Percentiles rank a stretch among this genome's conserved stretches.
These are phyloP conservation scores for Calvadosia cruxmelitensis DNA, from an alignment of 30 jellyfish, hydroid and myxozoan species.

Conservation along the genomic window DNA sequence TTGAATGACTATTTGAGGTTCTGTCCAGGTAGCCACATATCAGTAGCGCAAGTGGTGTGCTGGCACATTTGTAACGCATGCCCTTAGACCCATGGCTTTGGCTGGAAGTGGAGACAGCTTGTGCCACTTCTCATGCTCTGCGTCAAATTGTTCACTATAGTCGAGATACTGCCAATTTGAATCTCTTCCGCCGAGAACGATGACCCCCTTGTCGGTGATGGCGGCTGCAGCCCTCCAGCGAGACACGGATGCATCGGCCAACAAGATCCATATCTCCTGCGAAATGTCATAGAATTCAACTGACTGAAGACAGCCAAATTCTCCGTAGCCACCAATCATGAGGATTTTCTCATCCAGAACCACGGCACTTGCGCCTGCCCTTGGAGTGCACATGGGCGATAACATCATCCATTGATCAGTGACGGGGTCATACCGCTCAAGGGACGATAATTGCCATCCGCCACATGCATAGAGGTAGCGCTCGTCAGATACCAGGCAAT, in stretches of 20 bases:
- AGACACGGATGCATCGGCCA: slow-evolving; percentile 23
- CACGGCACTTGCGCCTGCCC: slow-evolving; percentile 88
- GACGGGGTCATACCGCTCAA: slow-evolving; percentile 39
- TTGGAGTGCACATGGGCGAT: slow-evolving; percentile 45
- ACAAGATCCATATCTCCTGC: neutral
- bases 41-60: slow-evolving; percentile 10
- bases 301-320: slow-evolving; percentile 42
- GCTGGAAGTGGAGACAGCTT: slow-evolving; percentile 25
- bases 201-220: slow-evolving; percentile 24
- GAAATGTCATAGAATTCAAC: slow-evolving; percentile 16
- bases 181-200: slow-evolving; percentile 71
- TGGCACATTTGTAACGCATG: slow-evolving; percentile 56
- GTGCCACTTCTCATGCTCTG: slow-evolving; percentile 36
- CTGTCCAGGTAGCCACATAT: too few relatives aligned
- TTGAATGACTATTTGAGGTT: too few relatives aligned
- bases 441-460: slow-evolving; percentile 75
- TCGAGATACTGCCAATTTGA: slow-evolving; percentile 83
- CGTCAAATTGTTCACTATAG: slow-evolving; percentile 52
- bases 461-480: slow-evolving; percentile 60
- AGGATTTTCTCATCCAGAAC: slow-evolving; percentile 34
- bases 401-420: slow-evolving; percentile 40
- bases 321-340: slow-evolving; percentile 80
- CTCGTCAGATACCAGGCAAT: slow-evolving; percentile 54
- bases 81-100: slow-evolving; percentile 67
- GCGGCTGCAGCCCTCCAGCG: slow-evolving; percentile 86